These are phyloP conservation scores for Perca flavescens DNA, from an alignment of 2,113 vertebrate species.

Conservation along the genomic window DNA sequence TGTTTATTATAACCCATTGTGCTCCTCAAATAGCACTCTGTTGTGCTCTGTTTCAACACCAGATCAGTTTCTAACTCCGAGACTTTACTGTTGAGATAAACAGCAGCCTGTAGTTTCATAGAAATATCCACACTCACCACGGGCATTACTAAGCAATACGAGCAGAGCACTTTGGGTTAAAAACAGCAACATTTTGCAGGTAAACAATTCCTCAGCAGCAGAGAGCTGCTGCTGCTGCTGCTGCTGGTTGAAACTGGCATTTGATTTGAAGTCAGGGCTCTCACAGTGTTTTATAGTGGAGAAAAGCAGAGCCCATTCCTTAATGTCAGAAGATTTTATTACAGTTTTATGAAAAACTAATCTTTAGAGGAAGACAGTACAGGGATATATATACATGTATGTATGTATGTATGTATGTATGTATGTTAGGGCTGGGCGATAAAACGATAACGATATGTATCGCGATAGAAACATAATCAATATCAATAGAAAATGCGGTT, in stretches of 20 bases:
- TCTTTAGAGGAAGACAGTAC: slow-evolving; percentile 1
- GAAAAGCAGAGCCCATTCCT: neutral
- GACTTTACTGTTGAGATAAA: neutral
- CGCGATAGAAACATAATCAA: too few species aligned
- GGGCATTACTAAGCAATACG: neutral
- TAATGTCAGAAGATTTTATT: neutral
- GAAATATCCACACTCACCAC: neutral
- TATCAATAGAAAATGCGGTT: too few species aligned
- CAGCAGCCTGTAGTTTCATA: neutral
- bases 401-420: too few species aligned
- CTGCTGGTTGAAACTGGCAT: neutral
- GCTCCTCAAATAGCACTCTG: neutral
- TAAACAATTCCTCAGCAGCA: slow-evolving; percentile 16
- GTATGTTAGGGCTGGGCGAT: too few species aligned
- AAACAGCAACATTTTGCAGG: slow-evolving; percentile 11
- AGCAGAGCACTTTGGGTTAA: slow-evolving; percentile 7
- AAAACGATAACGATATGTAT: too few species aligned
- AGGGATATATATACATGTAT: neutral
- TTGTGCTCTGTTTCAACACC: slow-evolving; percentile 9
- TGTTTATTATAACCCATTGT: slow-evolving; percentile 1
- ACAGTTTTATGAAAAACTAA: neutral
- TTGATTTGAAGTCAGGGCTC: neutral
- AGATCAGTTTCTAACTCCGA: neutral
- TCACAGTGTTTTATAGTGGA: neutral
- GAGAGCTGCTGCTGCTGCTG: neutral